These are phyloP conservation scores for Alouatta palliata DNA, from an alignment of 2,113 vertebrate genomes.

Conservation along the genomic window DNA sequence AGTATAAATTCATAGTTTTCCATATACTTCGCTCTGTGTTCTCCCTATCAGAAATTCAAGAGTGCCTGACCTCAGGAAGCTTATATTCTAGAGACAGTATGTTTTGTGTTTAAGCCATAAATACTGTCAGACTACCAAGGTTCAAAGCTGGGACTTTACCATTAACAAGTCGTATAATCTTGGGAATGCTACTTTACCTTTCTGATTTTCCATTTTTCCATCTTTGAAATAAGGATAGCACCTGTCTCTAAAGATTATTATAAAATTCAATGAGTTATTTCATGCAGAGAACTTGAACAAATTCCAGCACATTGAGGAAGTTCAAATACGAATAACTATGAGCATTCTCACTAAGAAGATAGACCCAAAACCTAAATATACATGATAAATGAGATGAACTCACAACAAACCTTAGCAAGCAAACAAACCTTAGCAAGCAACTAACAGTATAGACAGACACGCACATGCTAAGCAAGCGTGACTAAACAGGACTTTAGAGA, in stretches of 20 bases:
- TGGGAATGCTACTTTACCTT: neutral
- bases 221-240: neutral
- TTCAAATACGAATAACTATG: neutral
- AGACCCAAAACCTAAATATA: neutral
- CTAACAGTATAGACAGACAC: neutral
- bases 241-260: neutral
- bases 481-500: neutral
- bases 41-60: neutral
- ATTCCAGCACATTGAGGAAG: neutral
- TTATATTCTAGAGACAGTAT: neutral
- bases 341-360: neutral
- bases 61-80: neutral
- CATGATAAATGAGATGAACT: neutral
- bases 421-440: neutral
- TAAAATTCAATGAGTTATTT: neutral
- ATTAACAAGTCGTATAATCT: neutral
- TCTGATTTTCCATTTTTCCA: slow-evolving; percentile 23
- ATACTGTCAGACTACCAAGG: neutral
- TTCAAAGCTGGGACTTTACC: neutral
- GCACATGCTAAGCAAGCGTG: neutral
- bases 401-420: neutral
- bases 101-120: neutral
- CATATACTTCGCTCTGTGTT: neutral
- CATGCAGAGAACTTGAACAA: neutral
- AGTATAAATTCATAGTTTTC: neutral